Base-by-base conservation (phyloP, 2,888 invertebrate species). In the Pyrocoelia pectoralis region DNA sequence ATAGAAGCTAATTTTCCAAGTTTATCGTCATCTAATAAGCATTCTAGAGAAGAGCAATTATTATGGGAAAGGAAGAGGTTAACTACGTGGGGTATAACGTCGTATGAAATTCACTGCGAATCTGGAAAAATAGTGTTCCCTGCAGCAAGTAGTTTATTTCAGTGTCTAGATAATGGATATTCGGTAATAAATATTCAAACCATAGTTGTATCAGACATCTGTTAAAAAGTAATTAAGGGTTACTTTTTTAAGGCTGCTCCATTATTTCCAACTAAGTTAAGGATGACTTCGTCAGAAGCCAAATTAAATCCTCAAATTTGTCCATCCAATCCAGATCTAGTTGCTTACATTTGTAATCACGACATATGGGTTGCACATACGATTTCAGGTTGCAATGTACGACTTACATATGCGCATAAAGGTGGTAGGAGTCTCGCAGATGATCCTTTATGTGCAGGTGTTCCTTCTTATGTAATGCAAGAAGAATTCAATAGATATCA, bases 401-500 rank as follows among this genome's bases (percentile, higher is more conserved):
- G 91, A 68, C 79, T 92, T 66, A 91, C 91, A 13, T 88, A 86
- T 75, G 88, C 89, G 0, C 89, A 89, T 72, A 89, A 88, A 79
- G 88, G 89, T 2, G 87, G 88, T 5, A 82, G 86, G 68, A 86
- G 85, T 65, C 82, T 94, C 73, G 86, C 89, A 0, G 93, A 94
- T 70, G 95, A 95, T 80, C 94, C 95, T 0, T 81, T 91, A 0
- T 93, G 92, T 74, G 95, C 97, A 0, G 98, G 98, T 0, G 91
- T 95, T n/a, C 97, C 99, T 0, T 96, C 97, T 1, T 99, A 98
- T 81, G 96, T 99, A 0, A 96, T 97, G 79, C 98, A 98, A 81
- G 99, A 99, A 80, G 99, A 99, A 83, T 98, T 99, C 82, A 93
- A 93, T 69, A 84, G 97, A 29, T 98, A 96, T 80, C 94, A 94